Evolutionary conservation across 1,140 invertebrate genomes (phyloP).

Genomic region (Stenopsyche tienmushanensis): DNA sequence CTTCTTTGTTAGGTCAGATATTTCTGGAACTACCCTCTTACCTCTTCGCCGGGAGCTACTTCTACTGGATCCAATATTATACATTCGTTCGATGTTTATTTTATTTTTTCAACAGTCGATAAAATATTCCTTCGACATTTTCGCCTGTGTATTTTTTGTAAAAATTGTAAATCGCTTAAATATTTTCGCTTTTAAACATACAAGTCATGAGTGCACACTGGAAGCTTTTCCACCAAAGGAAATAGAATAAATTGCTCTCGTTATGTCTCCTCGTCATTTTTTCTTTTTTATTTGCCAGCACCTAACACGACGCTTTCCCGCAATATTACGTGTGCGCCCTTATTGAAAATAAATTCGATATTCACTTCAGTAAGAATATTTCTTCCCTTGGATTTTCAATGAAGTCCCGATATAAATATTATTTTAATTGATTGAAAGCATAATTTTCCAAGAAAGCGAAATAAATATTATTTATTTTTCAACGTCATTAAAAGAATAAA

Average conservation of each 20-base stretch:
- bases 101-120: too few relatives aligned
- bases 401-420: background rate
- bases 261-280: conserved; percentile 2
- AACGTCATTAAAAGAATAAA: background rate
- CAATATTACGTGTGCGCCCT: background rate
- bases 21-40: too few relatives aligned
- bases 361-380: background rate
- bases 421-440: background rate
- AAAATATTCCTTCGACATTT: too few relatives aligned
- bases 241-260: conserved; percentile 26
- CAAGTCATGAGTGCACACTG: background rate
- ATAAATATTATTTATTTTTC: background rate
- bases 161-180: too few relatives aligned
- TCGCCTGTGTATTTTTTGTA: too few relatives aligned
- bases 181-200: background rate
- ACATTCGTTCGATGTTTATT: too few relatives aligned
- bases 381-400: background rate
- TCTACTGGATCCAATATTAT: too few relatives aligned
- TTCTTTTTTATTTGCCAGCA: background rate
- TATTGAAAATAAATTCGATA: background rate
- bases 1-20: too few relatives aligned
- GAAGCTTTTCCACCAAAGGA: background rate
- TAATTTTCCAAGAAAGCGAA: background rate
- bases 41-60: too few relatives aligned
- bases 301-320: background rate